These are phyloP conservation scores for Xenops minutus DNA, from an alignment of 2,797 vertebrate genomes.

Conservation along the genomic window DNA sequence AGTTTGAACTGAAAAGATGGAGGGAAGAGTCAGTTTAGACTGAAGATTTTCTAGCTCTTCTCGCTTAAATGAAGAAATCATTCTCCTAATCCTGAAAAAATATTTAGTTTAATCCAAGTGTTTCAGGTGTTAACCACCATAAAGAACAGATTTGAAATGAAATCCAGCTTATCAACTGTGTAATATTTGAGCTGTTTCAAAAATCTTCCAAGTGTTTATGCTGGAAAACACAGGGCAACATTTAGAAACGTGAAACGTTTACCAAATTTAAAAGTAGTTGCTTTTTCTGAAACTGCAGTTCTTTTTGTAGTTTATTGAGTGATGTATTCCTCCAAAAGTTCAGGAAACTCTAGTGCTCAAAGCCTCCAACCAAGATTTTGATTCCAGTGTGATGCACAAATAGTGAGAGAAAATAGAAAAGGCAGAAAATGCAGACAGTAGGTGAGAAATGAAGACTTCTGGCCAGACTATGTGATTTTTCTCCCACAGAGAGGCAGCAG, in stretches of 20 bases:
- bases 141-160: background rate
- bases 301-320: background rate
- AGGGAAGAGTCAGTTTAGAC: background rate
- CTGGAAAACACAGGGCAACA: background rate
- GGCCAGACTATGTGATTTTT: background rate
- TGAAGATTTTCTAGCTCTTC: background rate
- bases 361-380: background rate
- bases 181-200: background rate
- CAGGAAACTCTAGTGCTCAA: background rate
- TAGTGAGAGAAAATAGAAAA: background rate
- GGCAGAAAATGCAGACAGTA: background rate
- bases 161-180: background rate
- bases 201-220: background rate
- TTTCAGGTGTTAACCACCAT: background rate
- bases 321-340: background rate
- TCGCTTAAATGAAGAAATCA: background rate
- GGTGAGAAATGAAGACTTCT: background rate
- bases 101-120: background rate
- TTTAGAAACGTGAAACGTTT: background rate
- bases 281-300: background rate
- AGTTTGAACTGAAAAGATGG: background rate
- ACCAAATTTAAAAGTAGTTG: background rate
- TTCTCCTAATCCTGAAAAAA: background rate
- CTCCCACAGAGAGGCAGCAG: background rate
- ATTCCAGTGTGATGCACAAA: background rate